Evolutionary conservation across 2,888 invertebrate species (phyloP), one percentile per base, ranked within the genome.

Genomic region (Smittia sp.): DNA sequence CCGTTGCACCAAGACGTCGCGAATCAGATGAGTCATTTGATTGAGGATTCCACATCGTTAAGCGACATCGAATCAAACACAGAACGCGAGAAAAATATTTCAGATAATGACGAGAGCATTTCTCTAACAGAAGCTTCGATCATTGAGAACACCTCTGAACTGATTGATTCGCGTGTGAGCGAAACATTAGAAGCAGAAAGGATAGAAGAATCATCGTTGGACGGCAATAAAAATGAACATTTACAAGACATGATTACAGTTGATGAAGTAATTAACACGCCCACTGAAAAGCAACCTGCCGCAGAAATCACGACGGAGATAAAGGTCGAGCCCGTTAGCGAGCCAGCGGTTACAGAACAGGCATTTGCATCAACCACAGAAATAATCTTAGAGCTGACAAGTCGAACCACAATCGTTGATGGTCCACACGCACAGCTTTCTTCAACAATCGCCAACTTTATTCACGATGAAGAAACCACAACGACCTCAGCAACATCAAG

Each of bases 371-470:
- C 62, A 1, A 72, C 72, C 0, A 74, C 66, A 25, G 72, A 72
- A 46, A 15, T 20, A 3, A 62, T 69, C 18, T 20, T 20, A 1
- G 62, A 68, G 27, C 1, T 62, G 6, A 39, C 74, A 41, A 69
- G 58, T 52, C 32, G 74, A 67, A 82, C 82, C 0, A 85, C 85
- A 0, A 46, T 46, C n/a, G 77, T 83, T 0, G 84, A 85, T 83
- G 85, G 85, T 77, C 84, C 85, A 1, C 79, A 81, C 6, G 80
- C 82, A 75, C 78, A 82, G 74, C 74, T 80, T 66, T 75, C 78
- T 65, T 79, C 81, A 69, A 80, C 80, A 52, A 75, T 81, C 3
- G 74, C 80, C 78, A 72, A 72, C 24, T 72, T 62, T n/a, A 38
- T 72, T 6, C 38, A 58, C 52, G 18, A 20, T 27, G 22, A 13